phyloP scores from a whole-genome alignment of 23 tunicate species.

The Styela plicata region DNA sequence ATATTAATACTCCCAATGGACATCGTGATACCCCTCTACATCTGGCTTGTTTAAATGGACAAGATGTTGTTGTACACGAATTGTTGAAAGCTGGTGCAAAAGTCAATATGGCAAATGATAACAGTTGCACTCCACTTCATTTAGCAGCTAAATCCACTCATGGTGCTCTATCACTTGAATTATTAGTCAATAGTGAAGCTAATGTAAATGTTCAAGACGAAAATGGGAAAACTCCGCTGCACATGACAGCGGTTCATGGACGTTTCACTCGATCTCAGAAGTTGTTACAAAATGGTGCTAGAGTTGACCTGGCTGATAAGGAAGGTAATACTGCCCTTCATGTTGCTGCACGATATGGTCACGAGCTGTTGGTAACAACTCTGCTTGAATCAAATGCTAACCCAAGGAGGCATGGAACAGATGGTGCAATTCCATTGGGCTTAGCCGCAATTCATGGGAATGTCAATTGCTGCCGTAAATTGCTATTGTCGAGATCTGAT shows the following conservation, averaged over 20 bases:
- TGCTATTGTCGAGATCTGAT: constrained; percentile 36
- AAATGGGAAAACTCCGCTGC: constrained; percentile 84
- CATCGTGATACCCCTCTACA: constrained; percentile 79
- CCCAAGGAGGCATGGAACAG: constrained; percentile 62
- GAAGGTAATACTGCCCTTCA: constrained; percentile 81
- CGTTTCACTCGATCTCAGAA: constrained; percentile 82
- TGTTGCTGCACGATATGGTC: constrained; percentile 88
- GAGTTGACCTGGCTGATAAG: constrained; percentile 54
- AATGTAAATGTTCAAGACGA: constrained; percentile 74
- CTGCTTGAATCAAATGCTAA: constrained; percentile 73
- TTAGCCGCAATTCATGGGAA: constrained; percentile 77
- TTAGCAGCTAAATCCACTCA: constrained; percentile 90
- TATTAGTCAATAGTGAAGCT: constrained; percentile 77
- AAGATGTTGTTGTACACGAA: constrained; percentile 86
- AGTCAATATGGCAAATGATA: constrained; percentile 55
- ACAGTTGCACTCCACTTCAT: constrained; percentile 78
- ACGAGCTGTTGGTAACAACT: constrained; percentile 70
- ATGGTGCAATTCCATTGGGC: constrained; percentile 60
- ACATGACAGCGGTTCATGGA: constrained; percentile 89
- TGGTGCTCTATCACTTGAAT: constrained; percentile 78
- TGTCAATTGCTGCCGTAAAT: constrained; percentile 73
- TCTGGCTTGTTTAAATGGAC: constrained; percentile 91
- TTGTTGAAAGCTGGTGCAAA: constrained; percentile 76
- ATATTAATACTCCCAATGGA: constrained; percentile 68
- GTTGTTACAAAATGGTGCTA: constrained; percentile 62